A percentile compares a stretch with the other conserved stretches of the same genome.
Conservation (phyloP, 2,113 vertebrate species). For the Tamias sibiricus region DNA sequence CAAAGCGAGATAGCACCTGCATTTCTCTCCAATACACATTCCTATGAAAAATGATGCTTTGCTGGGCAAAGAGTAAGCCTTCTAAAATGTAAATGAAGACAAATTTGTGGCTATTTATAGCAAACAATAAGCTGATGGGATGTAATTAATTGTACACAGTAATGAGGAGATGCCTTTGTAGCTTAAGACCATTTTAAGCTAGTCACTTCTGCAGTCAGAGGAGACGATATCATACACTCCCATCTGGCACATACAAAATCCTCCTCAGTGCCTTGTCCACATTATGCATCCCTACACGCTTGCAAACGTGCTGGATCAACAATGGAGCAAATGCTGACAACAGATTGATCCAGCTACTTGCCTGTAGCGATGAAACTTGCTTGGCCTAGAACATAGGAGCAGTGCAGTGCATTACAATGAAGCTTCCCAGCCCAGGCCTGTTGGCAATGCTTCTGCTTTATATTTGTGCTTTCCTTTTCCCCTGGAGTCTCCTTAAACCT, state of each 20-base stretch:
- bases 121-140: conserved; percentile 55
- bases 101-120: conserved; percentile 54
- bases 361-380: conserved; percentile 71
- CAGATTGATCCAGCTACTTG: conserved; percentile 75
- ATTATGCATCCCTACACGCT: conserved; percentile 13
- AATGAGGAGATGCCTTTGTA: conserved; percentile 57
- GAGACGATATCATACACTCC: conserved; percentile 23
- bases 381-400: conserved; percentile 56
- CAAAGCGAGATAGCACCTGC: not conserved
- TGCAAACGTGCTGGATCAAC: conserved; percentile 43
- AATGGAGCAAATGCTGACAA: conserved; percentile 66
- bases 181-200: conserved; percentile 53
- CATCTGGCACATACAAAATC: conserved; percentile 69
- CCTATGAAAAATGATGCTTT: conserved; percentile 45
- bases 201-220: conserved; percentile 25
- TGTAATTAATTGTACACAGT: conserved; percentile 65
- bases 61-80: conserved; percentile 30
- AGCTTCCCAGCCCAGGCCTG: not conserved
- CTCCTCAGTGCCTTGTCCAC: conserved; percentile 61
- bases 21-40: conserved; percentile 38
- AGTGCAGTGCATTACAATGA: conserved; percentile 49
- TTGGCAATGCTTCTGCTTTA: not conserved
- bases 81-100: conserved; percentile 72
- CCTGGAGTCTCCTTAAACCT: conserved; percentile 22
- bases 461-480: conserved; percentile 30